Evolutionary conservation across 92 coral and sea anemone species (phyloP).

Genomic region (Desmophyllum pertusum): DNA sequence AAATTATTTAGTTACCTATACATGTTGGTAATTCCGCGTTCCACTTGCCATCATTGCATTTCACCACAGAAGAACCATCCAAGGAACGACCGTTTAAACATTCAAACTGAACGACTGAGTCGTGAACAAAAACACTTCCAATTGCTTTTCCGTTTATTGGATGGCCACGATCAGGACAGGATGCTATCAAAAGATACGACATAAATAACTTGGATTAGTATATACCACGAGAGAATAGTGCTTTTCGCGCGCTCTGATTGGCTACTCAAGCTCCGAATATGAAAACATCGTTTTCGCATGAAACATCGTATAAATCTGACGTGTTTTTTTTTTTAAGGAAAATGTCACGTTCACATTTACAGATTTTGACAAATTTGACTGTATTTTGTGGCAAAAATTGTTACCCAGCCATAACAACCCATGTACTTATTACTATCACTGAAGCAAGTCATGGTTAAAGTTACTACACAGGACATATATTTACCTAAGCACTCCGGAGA

Average conservation of each 20-base stretch:
- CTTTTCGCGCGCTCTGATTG: no score
- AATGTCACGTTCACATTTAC: neutral
- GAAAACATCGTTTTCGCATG: no score
- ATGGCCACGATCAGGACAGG: conserved; percentile 16
- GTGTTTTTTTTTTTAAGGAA: neutral
- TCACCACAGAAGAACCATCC: neutral
- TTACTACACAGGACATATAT: neutral
- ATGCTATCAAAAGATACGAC: conserved; percentile 3
- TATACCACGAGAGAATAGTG: neutral
- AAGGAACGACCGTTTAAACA: neutral
- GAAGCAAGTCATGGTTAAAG: neutral
- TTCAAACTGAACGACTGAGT: conserved; percentile 9
- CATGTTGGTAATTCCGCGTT: conserved; percentile 3
- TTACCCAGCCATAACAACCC: neutral
- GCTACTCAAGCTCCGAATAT: neutral
- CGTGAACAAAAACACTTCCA: conserved; percentile 14
- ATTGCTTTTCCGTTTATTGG: conserved; percentile 1
- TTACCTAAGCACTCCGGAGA: conserved; percentile 20
- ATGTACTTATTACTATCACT: neutral
- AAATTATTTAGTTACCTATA: neutral
- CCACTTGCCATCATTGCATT: conserved; percentile 25
- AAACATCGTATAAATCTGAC: no score
- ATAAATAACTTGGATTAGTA: neutral
- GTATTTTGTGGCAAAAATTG: no score
- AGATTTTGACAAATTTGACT: no score